Evolutionary conservation across 2,113 vertebrate genomes (phyloP).

Genomic region (Coturnix japonica): DNA sequence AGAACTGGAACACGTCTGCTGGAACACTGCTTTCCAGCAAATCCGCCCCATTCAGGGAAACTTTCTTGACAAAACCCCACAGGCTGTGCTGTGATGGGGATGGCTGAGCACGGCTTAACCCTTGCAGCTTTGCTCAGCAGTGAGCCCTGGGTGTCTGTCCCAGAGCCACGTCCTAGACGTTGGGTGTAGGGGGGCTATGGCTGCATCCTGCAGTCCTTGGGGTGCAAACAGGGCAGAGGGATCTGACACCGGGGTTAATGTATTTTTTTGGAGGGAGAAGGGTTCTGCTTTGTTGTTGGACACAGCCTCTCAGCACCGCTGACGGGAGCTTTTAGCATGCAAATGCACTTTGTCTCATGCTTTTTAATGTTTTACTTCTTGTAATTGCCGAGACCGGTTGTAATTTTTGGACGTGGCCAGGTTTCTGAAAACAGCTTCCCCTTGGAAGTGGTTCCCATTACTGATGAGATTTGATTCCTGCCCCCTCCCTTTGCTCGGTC

Average conservation of each 20-base stretch:
- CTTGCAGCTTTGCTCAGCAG: background rate
- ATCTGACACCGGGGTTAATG: conserved; percentile 48
- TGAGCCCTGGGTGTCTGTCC: accelerated
- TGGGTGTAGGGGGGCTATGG: background rate
- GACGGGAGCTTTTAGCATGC: conserved; percentile 79
- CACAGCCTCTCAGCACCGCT: conserved; percentile 46
- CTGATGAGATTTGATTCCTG: conserved; percentile 40
- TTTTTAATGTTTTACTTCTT: conserved; percentile 84
- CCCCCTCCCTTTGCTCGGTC: conserved; percentile 64
- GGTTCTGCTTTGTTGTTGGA: conserved; percentile 70
- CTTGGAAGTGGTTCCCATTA: conserved; percentile 10
- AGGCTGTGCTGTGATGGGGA: conserved; percentile 10
- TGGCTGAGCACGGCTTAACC: conserved; percentile 40
- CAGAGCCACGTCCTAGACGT: accelerated
- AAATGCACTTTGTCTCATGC: conserved; percentile 78
- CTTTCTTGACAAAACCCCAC: background rate
- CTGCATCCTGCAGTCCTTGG: accelerated
- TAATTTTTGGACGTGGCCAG: conserved; percentile 69
- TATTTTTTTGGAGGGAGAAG: conserved; percentile 58
- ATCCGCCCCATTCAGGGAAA: background rate
- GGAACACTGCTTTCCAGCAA: background rate
- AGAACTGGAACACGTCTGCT: background rate
- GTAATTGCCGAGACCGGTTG: conserved; percentile 79
- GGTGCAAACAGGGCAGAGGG: background rate
- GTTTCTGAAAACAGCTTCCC: conserved; percentile 68